A percentile compares a stretch with the other conserved stretches of the same genome.
phyloP scores from a whole-genome alignment of 2,888 invertebrate species.

The Sinodicranocentrus sp. region DNA sequence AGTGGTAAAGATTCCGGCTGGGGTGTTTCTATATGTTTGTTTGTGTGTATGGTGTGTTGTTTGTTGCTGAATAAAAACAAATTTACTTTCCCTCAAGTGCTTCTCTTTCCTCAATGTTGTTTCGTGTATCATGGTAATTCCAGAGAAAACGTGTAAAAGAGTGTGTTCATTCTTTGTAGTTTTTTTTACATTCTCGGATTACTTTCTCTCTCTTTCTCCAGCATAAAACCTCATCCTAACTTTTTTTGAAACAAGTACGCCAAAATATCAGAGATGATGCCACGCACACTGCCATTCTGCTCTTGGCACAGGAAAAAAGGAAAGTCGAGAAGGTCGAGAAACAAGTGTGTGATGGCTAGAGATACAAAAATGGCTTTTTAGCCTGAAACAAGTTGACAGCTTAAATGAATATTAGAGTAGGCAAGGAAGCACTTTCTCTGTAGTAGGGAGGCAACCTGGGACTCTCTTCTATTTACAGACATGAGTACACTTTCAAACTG shows the following conservation, averaged over 20 bases:
- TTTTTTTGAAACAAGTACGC: not conserved
- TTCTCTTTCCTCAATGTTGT: constrained; percentile 27
- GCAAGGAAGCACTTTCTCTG: not conserved
- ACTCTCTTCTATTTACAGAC: too few relatives aligned
- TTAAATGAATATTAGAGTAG: constrained; percentile 41
- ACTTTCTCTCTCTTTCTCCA: constrained; percentile 13
- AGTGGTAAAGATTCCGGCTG: not conserved
- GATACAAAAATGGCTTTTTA: constrained; percentile 55
- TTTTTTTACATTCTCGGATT: too few relatives aligned
- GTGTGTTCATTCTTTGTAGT: not conserved
- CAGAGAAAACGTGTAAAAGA: too few relatives aligned
- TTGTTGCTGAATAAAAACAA: constrained; percentile 5
- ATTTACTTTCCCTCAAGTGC: not conserved
- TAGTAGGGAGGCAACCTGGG: too few relatives aligned
- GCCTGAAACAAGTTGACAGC: constrained; percentile 59
- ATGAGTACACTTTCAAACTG: too few relatives aligned
- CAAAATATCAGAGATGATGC: constrained; percentile 19
- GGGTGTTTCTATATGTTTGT: constrained; percentile 10
- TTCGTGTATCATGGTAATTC: constrained; percentile 55
- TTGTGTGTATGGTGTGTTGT: not conserved
- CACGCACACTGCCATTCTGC: constrained; percentile 39
- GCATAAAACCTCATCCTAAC: constrained; percentile 2
- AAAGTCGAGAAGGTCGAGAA: not conserved
- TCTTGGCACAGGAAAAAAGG: constrained; percentile 31
- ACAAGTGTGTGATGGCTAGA: constrained; percentile 22